These are phyloP conservation scores for Neoniphon sammara DNA, from an alignment of 2,797 vertebrate genomes.

Conservation along the genomic window DNA sequence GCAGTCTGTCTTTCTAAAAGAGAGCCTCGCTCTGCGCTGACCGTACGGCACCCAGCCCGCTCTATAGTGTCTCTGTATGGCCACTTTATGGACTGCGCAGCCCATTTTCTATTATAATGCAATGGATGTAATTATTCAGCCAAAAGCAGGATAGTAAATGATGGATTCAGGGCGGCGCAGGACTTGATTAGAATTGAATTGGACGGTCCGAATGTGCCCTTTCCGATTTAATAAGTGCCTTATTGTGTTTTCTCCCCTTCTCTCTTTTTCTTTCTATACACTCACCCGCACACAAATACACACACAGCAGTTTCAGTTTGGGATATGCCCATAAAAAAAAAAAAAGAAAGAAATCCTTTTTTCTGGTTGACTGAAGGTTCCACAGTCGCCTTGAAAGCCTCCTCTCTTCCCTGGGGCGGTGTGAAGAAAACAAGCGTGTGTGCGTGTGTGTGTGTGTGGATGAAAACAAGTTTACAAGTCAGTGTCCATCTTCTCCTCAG, in stretches of 20 bases:
- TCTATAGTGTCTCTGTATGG: constrained; percentile 19
- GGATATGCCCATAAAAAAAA: constrained; percentile 19
- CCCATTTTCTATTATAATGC: constrained; percentile 39
- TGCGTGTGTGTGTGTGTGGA: background rate
- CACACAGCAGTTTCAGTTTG: constrained; percentile 21
- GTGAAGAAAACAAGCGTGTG: constrained; percentile 34
- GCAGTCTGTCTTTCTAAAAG: constrained; percentile 42
- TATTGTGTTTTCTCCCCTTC: constrained; percentile 21
- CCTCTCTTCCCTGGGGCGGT: constrained; percentile 35
- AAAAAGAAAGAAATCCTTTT: constrained; percentile 26
- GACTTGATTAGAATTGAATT: constrained; percentile 33
- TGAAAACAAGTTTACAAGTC: constrained; percentile 46
- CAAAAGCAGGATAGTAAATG: constrained; percentile 24
- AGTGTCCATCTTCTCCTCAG: constrained; percentile 49
- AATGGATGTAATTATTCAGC: constrained; percentile 29
- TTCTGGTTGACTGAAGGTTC: constrained; percentile 58
- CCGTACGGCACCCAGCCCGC: background rate
- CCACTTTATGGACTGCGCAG: constrained; percentile 41
- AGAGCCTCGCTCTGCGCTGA: constrained; percentile 11
- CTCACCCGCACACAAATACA: constrained; percentile 8
- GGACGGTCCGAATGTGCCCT: constrained; percentile 28
- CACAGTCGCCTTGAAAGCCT: constrained; percentile 47
- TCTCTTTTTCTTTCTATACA: constrained; percentile 6
- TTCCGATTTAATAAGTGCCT: constrained; percentile 37
- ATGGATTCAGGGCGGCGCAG: constrained; percentile 15